Base-by-base conservation (phyloP, 2,113 vertebrate genomes). In the Athene cunicularia region DNA sequence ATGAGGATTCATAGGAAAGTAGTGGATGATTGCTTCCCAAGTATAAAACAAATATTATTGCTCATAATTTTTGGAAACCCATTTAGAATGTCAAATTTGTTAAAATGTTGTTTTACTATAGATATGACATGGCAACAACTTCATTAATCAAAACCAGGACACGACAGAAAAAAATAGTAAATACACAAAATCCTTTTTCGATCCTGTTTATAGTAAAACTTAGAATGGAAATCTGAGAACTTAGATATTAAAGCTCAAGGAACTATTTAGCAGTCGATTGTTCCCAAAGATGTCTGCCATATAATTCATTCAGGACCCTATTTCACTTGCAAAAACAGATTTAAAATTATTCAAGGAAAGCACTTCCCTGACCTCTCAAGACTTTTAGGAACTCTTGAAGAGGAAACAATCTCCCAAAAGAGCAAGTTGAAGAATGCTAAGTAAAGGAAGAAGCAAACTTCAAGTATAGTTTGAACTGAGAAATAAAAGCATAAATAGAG, bases 311-410 rank as follows among this genome's bases (percentile, higher is more conserved):
- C 43, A 75, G 66, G 53, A 86, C n/a, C 16, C 7, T 39, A 83
- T 63, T 92, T 94, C 82, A 71, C 37, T 84, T 86, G 64, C 59
- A 88, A 93, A 93, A 92, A 83, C 32, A 82, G 63, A 90, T 80
- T 43, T 49, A 66, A 75, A 95, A 88, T 84, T 80, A 64, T 91
- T 74, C 68, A 71, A 84, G 32, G 52, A 95, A 88, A 89, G 56
- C 30, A 52, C 5, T 91, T 86, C 33, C 56, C 71, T 79, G 83
- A 91, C 56, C 43, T 93, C 87, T 64, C 50, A 86, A 60, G 80
- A 70, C 56, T 81, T 80, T 12, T 28, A 71, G 50, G 64, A 81
- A 68, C 28, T 43, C 55, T 84, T 63, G 28, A 86, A 49, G 35
- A 95, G 68, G 49, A 86, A 92, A 86, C 37, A 63, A 63, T 39